Percentiles rank a stretch among this genome's conserved stretches.
Conservation (phyloP, 2,113 vertebrate species). For the Aspiorhynchus laticeps region DNA sequence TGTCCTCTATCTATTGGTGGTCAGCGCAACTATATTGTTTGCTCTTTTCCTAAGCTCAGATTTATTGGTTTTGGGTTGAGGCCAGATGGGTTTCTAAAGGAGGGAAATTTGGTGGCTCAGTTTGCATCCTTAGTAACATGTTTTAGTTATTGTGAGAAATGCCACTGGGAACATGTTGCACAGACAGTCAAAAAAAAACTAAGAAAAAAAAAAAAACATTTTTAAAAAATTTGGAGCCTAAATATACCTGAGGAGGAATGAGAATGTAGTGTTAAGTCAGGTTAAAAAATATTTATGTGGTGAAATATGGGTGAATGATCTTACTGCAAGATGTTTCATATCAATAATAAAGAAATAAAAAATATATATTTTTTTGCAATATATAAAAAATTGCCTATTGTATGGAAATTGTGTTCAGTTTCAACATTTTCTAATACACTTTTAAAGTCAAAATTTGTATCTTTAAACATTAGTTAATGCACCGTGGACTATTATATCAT, state of each 20-base stretch:
- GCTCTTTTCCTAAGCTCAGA: slow-evolving; percentile 30
- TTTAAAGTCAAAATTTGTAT: too few relatives aligned
- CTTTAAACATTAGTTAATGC: too few relatives aligned
- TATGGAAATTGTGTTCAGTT: neutral
- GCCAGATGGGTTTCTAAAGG: slow-evolving; percentile 39
- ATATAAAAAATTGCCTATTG: too few relatives aligned
- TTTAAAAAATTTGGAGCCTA: neutral
- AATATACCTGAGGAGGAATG: neutral
- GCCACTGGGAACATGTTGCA: neutral
- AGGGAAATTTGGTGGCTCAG: slow-evolving; percentile 18
- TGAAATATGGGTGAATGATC: neutral
- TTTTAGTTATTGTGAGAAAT: slow-evolving; percentile 40
- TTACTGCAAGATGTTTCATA: neutral
- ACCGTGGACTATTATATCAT: too few relatives aligned
- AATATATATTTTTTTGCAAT: too few relatives aligned
- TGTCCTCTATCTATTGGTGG: slow-evolving; percentile 41
- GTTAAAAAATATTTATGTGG: neutral
- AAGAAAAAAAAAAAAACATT: neutral
- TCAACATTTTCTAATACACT: neutral
- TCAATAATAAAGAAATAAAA: too few relatives aligned
- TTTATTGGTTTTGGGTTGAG: slow-evolving; percentile 41
- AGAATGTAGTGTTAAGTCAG: neutral
- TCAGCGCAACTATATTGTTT: slow-evolving; percentile 45
- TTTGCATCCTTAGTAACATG: slow-evolving; percentile 41
- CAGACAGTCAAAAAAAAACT: slow-evolving; percentile 2